phyloP scores from a whole-genome alignment of 1,140 invertebrate genomes.

The Agrypnia vestita region DNA sequence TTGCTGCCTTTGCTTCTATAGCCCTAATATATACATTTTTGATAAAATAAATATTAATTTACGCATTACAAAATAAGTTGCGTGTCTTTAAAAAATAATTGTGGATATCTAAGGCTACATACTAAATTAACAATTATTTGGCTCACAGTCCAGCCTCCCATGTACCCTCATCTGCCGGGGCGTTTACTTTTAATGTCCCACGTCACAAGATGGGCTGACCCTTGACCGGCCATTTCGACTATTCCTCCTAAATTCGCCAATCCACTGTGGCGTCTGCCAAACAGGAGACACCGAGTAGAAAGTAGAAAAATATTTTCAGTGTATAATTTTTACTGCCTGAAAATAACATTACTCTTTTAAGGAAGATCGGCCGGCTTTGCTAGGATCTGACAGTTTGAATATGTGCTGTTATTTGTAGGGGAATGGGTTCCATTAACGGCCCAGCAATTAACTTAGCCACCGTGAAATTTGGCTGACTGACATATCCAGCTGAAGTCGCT shows the following conservation, averaged over 20 bases:
- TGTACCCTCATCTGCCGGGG: neutral
- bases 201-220: constrained; percentile 43
- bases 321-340: neutral
- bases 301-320: neutral
- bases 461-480: constrained; percentile 52
- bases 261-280: neutral
- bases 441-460: constrained; percentile 49
- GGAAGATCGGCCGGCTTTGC: neutral
- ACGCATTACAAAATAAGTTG: no score
- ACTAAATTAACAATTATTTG: no score
- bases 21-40: no score
- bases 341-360: neutral
- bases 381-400: neutral
- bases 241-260: constrained; percentile 7
- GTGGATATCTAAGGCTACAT: no score
- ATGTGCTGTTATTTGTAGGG: constrained; percentile 19
- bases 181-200: constrained; percentile 40
- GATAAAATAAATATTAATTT: no score
- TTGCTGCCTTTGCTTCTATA: no score
- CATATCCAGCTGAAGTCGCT: constrained; percentile 41
- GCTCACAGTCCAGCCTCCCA: no score
- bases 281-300: neutral
- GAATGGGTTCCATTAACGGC: constrained; percentile 15
- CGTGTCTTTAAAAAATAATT: no score
- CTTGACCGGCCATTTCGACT: constrained; percentile 36